Evolutionary conservation across 2,888 invertebrate genomes (phyloP), one percentile per base, ranked within the genome.

Genomic region (Nymphalis polychloros): DNA sequence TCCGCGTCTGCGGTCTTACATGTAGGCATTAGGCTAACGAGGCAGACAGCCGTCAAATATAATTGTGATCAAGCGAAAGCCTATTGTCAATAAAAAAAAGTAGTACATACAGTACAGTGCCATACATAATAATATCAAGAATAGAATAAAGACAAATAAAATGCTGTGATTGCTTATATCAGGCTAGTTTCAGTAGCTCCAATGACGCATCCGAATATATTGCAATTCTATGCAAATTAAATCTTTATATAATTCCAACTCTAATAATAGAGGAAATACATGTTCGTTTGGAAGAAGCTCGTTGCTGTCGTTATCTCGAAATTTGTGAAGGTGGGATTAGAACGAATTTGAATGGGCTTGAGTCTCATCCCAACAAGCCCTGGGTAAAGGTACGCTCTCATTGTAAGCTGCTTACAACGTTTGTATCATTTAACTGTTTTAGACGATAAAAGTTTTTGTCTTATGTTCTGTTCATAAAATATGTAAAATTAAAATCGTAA

Each of bases 261-360:
- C 76, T 69, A 66, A 46, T 67, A 65, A 71, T 68, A 61, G 64
- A 52, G 52, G 64, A 77, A 79, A 83, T 77, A 79, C 77, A 79
- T 83, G 80, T 82, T 78, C 73, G 74, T 73, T 75, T 76, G 77
- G 73, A 79, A 80, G 75, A 68, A 74, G 68, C 78, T 76, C 76
- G 67, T 69, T 69, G 59, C 67, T 75, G 73, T 73, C 78, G 80
- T 85, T 87, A 87, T 88, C 87, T 84, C 76, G 77, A 78, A 86
- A 85, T 86, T 84, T 84, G 83, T 83, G 78, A 79, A 81, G 76
- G 78, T 72, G 57, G 82, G 86, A 80, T 84, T 83, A 82, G 73
- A 74, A 73, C 75, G 71, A 74, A 74, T 80, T 79, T 75, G 76
- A 77, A 79, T 78, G 73, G 75, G 71, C 69, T 72, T 72, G 60